Base-by-base conservation (phyloP, 2,113 vertebrate genomes). In the Aspiorhynchus laticeps region DNA sequence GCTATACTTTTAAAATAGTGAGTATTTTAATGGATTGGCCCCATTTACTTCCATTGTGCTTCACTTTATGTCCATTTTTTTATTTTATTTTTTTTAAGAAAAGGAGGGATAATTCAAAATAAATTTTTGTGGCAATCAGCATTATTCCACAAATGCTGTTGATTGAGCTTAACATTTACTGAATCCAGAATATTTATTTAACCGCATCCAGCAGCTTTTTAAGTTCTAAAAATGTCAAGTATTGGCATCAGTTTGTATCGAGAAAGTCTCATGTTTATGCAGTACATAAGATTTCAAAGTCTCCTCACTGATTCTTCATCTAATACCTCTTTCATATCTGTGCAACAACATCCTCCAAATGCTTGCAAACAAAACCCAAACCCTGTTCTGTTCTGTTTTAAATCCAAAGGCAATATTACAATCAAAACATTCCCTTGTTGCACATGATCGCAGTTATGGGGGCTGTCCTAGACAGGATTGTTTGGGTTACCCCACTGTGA, bases 401-500 rank as follows among this genome's bases (percentile, higher is more conserved):
- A 81, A 63, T 61, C 56, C 10, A 19, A 51, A 65, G 56, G 56
- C 53, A 43, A 15, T n/a, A 43, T 63, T 41, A 81, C 56, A 81
- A 53, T 53, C 46, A 51, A 78, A 53, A 77, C 74, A 77, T 14
- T 33, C 74, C n/a, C 12, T 53, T 14, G n/a, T 15, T 48, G 43
- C 76, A 53, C 76, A 56, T 78, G 78, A 63, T 63, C 33, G n/a
- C 36, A 26, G 53, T 80, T 41, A 7, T 15, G 38, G 21, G 69
- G 48, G 67, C 33, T 38, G 33, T 74, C 33, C 83, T 74, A 84
- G 67, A 84, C 83, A 84, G 33, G 81, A 59, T 21, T 84, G 69
- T 84, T 74, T 84, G 69, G 69, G 83, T 84, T 84, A 74, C 83
- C 83, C 83, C 83, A 84, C 69, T 41, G 33, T 84, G 83, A 84